Base-by-base conservation (phyloP, 2,888 invertebrate genomes). In the Autographa gamma region DNA sequence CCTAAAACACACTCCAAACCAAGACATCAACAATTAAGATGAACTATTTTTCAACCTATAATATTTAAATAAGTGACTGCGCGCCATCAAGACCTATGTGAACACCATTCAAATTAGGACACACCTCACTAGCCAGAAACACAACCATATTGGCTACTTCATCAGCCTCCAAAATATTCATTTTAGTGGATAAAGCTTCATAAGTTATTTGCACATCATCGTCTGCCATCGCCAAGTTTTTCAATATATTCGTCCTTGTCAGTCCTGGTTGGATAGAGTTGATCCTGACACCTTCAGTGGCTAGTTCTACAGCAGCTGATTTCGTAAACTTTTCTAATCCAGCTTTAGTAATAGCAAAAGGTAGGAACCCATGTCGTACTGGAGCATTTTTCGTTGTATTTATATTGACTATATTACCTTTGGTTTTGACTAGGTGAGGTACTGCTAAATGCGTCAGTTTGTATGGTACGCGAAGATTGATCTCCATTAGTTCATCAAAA, bases 381-480 rank as follows among this genome's bases (percentile, higher is more conserved):
- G 84, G 86, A 91, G 96, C 73, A 16, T 98, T 98, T 85, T 97
- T 97, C 0, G 98, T 97, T 86, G 98, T 98, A 8, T 98, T 98
- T 0, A 99, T 97, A 90, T 99, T 99, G 0, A 99, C 98, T 77
- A 98, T 97, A 76, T 96, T 97, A 0, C 98, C 98, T 91, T 97
- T 97, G 0, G 97, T 96, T 89, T 97, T 96, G 0, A 97, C 95
- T 41, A 99, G 92, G 90, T 98, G 96, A 0, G 98, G 98, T 0
- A 98, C 96, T 32, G 98, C 97, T 64, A 98, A 88, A 95, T 97
- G 97, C 0, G 98, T 98, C 77, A 99, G 88, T 67, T 97, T 96
- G 87, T 97, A 97, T 0, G 97, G 92, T 0, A 97, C 96, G 80
- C 98, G 96, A 0, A 98, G 97, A 89, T 99, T 99, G 4, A 97